Evolutionary conservation across 2,888 invertebrate species (phyloP).

Genomic region (Steinernema scapterisci): DNA sequence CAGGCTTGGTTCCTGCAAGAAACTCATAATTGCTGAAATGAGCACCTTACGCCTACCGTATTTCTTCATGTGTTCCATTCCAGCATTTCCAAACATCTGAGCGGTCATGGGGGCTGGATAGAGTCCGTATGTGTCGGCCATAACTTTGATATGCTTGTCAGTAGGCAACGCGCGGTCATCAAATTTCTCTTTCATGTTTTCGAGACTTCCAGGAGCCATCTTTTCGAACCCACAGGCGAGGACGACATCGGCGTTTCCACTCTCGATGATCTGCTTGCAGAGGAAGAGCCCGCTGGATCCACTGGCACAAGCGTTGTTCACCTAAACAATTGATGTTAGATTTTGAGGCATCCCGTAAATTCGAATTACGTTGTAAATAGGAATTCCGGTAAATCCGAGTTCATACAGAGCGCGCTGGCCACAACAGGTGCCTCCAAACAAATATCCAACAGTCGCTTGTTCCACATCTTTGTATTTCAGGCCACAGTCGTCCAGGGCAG

Average conservation of each 20-base stretch:
- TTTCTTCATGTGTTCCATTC: conserved; percentile 90
- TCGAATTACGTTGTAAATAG: conserved; percentile 81
- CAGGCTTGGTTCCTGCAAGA: conserved; percentile 77
- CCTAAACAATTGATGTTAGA: conserved; percentile 62
- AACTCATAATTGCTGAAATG: background rate
- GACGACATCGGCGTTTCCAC: conserved; percentile 83
- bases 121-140: conserved; percentile 83
- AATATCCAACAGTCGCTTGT: conserved; percentile 77
- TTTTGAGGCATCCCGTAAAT: background rate
- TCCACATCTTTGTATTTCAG: conserved; percentile 75
- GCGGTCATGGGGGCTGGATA: conserved; percentile 85
- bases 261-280: conserved; percentile 88
- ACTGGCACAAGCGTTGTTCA: conserved; percentile 97
- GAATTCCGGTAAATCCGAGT: conserved; percentile 92
- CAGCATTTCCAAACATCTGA: conserved; percentile 95
- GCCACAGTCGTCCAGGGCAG: conserved; percentile 73
- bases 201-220: conserved; percentile 90
- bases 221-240: conserved; percentile 96
- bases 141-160: conserved; percentile 73
- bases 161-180: conserved; percentile 82
- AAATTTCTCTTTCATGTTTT: conserved; percentile 67
- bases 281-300: conserved; percentile 89
- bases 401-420: conserved; percentile 94
- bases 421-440: conserved; percentile 71
- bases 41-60: conserved; percentile 73